Conservation (phyloP, 1,140 invertebrate species). For the Lysiphlebus fabarum region DNA sequence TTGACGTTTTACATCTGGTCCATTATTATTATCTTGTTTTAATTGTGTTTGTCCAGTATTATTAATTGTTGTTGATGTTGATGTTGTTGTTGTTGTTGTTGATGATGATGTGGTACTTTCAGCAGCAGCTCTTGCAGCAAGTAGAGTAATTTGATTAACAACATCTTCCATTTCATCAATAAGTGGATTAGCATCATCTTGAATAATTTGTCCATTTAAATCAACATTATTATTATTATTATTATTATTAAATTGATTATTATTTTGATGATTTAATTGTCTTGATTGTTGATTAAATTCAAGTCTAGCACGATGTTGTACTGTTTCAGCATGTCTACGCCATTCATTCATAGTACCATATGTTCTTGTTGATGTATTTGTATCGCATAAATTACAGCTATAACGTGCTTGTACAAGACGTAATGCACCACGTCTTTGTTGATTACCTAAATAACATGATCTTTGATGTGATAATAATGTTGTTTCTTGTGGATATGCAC, state of each 20-base stretch:
- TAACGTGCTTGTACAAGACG: slow-evolving; percentile 67
- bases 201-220: slow-evolving; percentile 34
- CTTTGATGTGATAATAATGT: slow-evolving; percentile 71
- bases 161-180: slow-evolving; percentile 79
- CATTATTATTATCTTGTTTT: slow-evolving; percentile 48
- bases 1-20: slow-evolving; percentile 44
- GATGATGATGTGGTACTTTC: slow-evolving; percentile 43
- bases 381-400: slow-evolving; percentile 67
- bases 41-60: slow-evolving; percentile 8
- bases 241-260: too few relatives aligned
- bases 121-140: slow-evolving; percentile 68
- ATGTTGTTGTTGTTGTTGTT: slow-evolving; percentile 27
- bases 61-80: slow-evolving; percentile 25
- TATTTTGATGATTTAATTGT: slow-evolving; percentile 23
- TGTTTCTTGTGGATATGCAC: slow-evolving; percentile 74
- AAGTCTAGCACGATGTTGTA: slow-evolving; percentile 53
- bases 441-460: slow-evolving; percentile 64
- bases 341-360: slow-evolving; percentile 62
- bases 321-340: slow-evolving; percentile 66
- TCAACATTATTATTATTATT: background rate
- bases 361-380: slow-evolving; percentile 55
- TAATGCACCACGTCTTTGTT: slow-evolving; percentile 63
- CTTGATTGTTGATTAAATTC: slow-evolving; percentile 35
- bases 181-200: slow-evolving; percentile 56
- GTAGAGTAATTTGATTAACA: slow-evolving; percentile 75